phyloP scores from a whole-genome alignment of 2,113 vertebrate species.

The Seriola dumerili region DNA sequence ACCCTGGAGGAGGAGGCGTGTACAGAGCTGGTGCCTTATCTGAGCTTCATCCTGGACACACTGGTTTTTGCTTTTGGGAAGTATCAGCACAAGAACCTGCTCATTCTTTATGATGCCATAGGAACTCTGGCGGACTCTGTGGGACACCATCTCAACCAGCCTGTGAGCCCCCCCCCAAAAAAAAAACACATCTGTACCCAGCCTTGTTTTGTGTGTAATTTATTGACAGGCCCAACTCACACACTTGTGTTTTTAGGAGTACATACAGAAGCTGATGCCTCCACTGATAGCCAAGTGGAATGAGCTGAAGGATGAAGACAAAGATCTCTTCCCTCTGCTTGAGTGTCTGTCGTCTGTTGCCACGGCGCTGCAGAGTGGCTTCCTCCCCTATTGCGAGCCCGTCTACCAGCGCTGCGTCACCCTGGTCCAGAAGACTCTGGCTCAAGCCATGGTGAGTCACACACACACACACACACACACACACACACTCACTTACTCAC shows the following conservation, averaged over 20 bases:
- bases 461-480: neutral
- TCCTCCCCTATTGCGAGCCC: slow-evolving; percentile 95
- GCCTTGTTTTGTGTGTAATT: neutral
- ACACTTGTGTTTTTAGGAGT: slow-evolving; percentile 83
- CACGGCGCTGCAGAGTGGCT: slow-evolving; percentile 94
- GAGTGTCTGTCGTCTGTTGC: slow-evolving; percentile 96
- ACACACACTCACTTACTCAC: neutral
- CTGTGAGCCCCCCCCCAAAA: slow-evolving; percentile 78
- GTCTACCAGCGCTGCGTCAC: slow-evolving; percentile 98
- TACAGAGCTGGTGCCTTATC: slow-evolving; percentile 96
- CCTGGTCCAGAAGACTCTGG: slow-evolving; percentile 94
- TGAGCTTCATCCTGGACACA: slow-evolving; percentile 96
- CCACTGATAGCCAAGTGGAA: slow-evolving; percentile 96
- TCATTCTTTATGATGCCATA: slow-evolving; percentile 96
- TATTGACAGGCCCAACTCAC: neutral
- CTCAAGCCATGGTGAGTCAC: slow-evolving; percentile 93
- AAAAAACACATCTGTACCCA: neutral
- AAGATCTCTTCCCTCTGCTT: slow-evolving; percentile 93
- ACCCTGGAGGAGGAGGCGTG: slow-evolving; percentile 96
- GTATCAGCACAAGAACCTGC: slow-evolving; percentile 97
- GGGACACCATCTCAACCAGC: slow-evolving; percentile 96
- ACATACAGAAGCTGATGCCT: slow-evolving; percentile 95
- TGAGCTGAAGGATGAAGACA: slow-evolving; percentile 95
- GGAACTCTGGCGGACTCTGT: slow-evolving; percentile 95
- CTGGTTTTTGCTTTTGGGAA: slow-evolving; percentile 97